Evolutionary conservation across 64 coral and sea anemone species (phyloP), one percentile per base, ranked within the genome.

Genomic region (Porites australiensis): DNA sequence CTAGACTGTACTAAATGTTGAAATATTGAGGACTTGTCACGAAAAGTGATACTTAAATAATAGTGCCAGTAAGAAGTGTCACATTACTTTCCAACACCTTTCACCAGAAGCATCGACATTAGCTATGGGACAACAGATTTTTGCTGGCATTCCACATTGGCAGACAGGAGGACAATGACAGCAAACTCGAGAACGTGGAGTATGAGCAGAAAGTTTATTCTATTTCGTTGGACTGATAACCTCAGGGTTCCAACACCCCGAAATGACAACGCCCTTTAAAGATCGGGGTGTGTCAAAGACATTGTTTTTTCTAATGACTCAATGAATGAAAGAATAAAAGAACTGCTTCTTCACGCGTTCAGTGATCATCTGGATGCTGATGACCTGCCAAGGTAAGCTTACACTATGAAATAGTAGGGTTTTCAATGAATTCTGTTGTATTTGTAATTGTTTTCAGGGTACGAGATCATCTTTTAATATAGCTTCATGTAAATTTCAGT

Each of bases 21-120:
- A 68, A 6, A 21, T n/a, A 15, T 68, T 68, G 18, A n/a, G 22
- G 65, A 15, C 65, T 19, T 68, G 65, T 68, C 18, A n/a, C 18
- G 65, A 68, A 68, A 68, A 16, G 65, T 68, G 65, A 68, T 68
- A 68, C 65, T 68, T 68, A 68, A 68, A 68, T 68, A 68, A 68
- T 37, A 37, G 27, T 37, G 65, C 65, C 65, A 68, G 65, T 68
- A 68, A 68, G 65, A 68, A 68, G 65, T 68, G 65, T 68, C 65
- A 68, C 6, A 68, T 68, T 68, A 37, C 22, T 68, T 68, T 3
- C 65, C 65, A 68, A 68, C 65, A 16, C 65, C 65, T 68, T n/a
- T 68, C 65, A 68, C 65, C 65, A 16, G 65, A 68, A 68, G 65
- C 65, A 68, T 68, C 65, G 22, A 68, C 65, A 68, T 68, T 68